Base-by-base conservation (phyloP, 30 jellyfish, hydroid and myxozoan genomes). In the Hydractinia echinata region DNA sequence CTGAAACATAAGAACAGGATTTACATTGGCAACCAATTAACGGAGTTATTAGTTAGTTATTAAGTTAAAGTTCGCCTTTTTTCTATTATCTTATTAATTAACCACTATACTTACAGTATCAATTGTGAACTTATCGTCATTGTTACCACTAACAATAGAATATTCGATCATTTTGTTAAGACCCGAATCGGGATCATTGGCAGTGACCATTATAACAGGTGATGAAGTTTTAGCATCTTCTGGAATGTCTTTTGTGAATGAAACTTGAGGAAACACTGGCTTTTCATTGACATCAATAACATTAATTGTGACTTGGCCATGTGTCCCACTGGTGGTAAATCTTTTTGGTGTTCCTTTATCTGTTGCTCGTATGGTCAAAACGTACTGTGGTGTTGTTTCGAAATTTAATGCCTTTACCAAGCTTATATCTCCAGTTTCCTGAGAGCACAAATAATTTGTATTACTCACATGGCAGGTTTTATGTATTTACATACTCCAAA, bases 101-200 rank as follows among this genome's bases (percentile, higher is more conserved):
- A 30, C 44, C 1, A 2, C 44, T 11, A 58, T 11, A 13, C 74
- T n/a, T n/a, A 64, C 74, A 44, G 19, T 51, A 13, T 13, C 74
- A 6, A 64, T 6, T 64, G 19, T 51, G 39, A 64, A 64, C 19
- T 51, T 44, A 64, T 64, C 39, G 8, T 4, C 94, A 21, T 84
- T 72, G n/a, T 64, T 70, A 5, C 81, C 69, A 1, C 80, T 83
- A 49, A 79, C 88, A 70, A 88, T 51, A 18, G 96, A 84, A 76
- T 94, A 94, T 5, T 86, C 55, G 64, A 94, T 73, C 64, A 54
- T 58, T 6, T 92, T 88, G 85, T 94, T 94, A 48, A 49, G 6
- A 11, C 96, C 97, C 9, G 5, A n/a, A 54, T 94, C 99, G 15
- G 51, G 51, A 76, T 94, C 99, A 9, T 53, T 61, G 11, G 99